A percentile compares a stretch with the other conserved stretches of the same genome.
Conservation (phyloP, 2,888 invertebrate species). For the Lydus trimaculatus region DNA sequence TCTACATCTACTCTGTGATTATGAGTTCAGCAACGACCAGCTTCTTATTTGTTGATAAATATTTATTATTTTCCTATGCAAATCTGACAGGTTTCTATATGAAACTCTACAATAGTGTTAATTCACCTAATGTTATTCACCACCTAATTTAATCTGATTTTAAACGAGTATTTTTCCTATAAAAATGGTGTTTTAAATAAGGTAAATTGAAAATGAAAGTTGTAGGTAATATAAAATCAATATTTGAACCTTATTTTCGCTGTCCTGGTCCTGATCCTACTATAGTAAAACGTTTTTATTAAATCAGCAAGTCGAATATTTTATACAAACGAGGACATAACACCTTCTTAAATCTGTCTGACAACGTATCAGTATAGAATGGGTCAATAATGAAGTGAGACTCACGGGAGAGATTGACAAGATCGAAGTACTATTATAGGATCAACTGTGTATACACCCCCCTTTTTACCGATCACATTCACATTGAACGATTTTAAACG, state of each 20-base stretch:
- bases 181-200: not conserved
- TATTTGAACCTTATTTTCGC: not conserved
- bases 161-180: not conserved
- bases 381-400: constrained; percentile 56
- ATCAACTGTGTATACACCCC: constrained; percentile 23
- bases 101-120: constrained; percentile 12
- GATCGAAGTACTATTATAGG: constrained; percentile 52
- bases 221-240: constrained; percentile 1
- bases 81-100: constrained; percentile 14
- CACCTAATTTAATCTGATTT: not conserved
- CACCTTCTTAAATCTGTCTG: constrained; percentile 33
- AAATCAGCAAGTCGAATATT: constrained; percentile 18
- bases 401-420: constrained; percentile 54
- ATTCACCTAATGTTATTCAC: constrained; percentile 3
- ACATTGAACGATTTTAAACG: constrained; percentile 17
- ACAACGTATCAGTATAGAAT: constrained; percentile 41
- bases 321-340: constrained; percentile 30
- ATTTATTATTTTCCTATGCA: constrained; percentile 26
- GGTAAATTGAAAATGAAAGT: not conserved
- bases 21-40: not conserved
- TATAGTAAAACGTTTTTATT: constrained; percentile 6
- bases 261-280: not conserved
- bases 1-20: not conserved
- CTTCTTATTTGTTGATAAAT: constrained; percentile 22
- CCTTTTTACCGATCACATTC: constrained; percentile 25